Evolutionary conservation across 2,113 vertebrate genomes (phyloP).

Genomic region (Equus przewalskii): DNA sequence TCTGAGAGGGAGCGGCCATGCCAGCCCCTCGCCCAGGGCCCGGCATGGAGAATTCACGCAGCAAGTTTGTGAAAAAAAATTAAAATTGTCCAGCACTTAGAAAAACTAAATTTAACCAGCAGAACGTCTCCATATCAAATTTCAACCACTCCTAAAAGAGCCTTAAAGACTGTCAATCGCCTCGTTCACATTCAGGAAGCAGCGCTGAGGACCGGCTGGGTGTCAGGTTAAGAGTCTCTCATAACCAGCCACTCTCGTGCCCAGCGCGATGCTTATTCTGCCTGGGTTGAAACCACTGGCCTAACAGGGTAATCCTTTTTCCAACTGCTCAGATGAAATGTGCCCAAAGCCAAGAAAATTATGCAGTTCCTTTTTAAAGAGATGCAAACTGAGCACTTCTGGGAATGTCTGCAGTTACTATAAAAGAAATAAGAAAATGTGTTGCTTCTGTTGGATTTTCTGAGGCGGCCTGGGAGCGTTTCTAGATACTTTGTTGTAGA

Average conservation of each 20-base stretch:
- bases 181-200: background rate
- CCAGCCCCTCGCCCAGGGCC: background rate
- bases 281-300: background rate
- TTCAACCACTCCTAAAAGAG: background rate
- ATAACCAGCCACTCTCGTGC: background rate
- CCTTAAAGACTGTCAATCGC: background rate
- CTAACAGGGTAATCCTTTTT: background rate
- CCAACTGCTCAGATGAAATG: background rate
- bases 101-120: background rate
- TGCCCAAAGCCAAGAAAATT: slow-evolving; percentile 26
- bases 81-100: background rate
- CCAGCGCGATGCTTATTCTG: background rate
- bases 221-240: background rate
- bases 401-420: background rate
- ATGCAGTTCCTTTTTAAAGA: background rate
- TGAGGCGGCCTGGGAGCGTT: background rate
- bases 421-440: background rate
- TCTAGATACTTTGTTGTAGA: background rate
- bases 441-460: background rate
- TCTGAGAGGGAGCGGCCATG: no score
- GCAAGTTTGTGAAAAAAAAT: background rate
- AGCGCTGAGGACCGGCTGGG: background rate
- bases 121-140: background rate
- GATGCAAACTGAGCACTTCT: background rate
- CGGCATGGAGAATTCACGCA: background rate